Base-by-base conservation (phyloP, 2,888 invertebrate genomes). In the Ametastegia equiseti region DNA sequence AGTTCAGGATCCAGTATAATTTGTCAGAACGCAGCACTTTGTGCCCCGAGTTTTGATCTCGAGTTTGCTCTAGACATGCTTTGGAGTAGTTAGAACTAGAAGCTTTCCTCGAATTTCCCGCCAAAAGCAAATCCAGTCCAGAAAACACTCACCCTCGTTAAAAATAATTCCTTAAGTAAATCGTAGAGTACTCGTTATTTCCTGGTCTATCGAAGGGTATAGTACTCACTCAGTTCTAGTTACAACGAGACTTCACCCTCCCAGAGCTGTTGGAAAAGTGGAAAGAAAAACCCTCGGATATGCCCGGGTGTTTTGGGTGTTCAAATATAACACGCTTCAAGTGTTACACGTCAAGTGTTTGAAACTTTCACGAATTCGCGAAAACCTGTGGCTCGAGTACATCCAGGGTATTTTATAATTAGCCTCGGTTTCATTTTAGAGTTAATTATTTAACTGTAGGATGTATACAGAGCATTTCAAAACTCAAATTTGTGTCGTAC, bases 161-260 rank as follows among this genome's bases (percentile, higher is more conserved):
- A 33, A 63, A 63, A 63, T 63, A 63, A 27, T 63, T 63, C 63
- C 63, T 63, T 13, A n/a, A 63, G 63, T 63, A 33, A 33, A 63
- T 63, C 33, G 33, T 63, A 63, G 33, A 63, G 30, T 15, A 33
- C 63, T n/a, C 19, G 19, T 23, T 54, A 23, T 54, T 54, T 11
- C 54, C 1, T 5, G 23, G 9, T 23, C 54, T 54, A 54, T 54
- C 23, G 54, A n/a, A n/a, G n/a, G n/a, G n/a, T n/a, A n/a, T n/a
- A n/a, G 33, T 30, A 63, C 30, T 63, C n/a, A n/a, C n/a, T 63
- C n/a, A 63, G n/a, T 33, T 27, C 15, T n/a, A 33, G 63, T 6
- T 33, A 63, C n/a, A 63, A 63, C 33, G 33, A 63, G 63, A 6
- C 63, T 30, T n/a, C 15, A 63, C n/a, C n/a, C n/a, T n/a, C n/a